Conservation (phyloP, 2,113 vertebrate genomes). For the Cygnus buccinator region DNA sequence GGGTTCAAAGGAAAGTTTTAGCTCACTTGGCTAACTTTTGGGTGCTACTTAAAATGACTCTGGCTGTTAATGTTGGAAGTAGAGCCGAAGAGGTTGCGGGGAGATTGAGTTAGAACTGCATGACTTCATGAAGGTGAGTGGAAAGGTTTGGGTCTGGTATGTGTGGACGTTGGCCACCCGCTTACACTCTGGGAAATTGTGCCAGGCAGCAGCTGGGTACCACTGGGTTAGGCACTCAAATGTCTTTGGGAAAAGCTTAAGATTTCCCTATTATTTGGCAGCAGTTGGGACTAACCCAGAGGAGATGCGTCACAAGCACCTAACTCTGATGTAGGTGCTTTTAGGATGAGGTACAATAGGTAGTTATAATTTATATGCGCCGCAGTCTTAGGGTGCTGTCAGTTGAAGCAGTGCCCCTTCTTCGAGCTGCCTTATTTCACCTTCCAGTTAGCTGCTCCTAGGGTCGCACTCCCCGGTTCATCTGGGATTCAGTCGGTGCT, state of each 20-base stretch:
- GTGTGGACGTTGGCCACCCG: rapidly evolving
- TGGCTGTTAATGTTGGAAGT: slow-evolving; percentile 6
- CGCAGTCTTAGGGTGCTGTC: not conserved
- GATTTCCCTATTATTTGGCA: not conserved
- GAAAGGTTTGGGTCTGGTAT: not conserved
- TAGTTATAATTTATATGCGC: not conserved
- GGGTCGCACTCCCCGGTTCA: rapidly evolving
- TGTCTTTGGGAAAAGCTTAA: not conserved
- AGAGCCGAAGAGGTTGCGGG: not conserved
- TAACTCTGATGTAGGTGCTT: not conserved
- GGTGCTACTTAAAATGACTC: slow-evolving; percentile 14
- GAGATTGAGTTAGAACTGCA: not conserved
- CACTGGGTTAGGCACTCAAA: not conserved
- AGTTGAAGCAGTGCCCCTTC: not conserved
- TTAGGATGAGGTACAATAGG: not conserved
- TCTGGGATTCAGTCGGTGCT: not conserved
- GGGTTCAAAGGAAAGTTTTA: slow-evolving; percentile 75
- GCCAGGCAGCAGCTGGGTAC: not conserved
- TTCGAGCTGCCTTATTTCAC: not conserved
- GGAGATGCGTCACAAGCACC: not conserved
- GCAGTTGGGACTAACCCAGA: not conserved
- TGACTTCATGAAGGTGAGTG: not conserved
- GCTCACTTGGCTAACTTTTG: slow-evolving; percentile 55
- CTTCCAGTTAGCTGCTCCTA: not conserved
- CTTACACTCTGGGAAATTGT: not conserved